These are phyloP conservation scores for Eulemur rufifrons DNA, from an alignment of 2,113 vertebrate species.

Conservation along the genomic window DNA sequence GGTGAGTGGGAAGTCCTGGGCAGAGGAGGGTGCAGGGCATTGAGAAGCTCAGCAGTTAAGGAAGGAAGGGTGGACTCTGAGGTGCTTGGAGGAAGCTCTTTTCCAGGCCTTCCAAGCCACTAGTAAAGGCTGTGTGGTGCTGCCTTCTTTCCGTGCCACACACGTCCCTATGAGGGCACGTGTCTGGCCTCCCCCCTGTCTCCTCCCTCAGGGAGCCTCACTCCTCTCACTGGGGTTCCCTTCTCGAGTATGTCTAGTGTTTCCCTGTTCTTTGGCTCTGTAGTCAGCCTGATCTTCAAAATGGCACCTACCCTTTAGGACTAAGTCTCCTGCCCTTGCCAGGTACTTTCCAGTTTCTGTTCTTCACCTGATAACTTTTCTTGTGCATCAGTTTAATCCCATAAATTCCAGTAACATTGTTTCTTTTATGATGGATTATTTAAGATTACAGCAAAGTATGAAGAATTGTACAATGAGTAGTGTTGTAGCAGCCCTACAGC, in stretches of 20 bases:
- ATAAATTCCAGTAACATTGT: not conserved
- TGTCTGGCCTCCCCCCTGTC: not conserved
- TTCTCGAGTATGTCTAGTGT: not conserved
- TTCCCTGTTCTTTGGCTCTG: not conserved
- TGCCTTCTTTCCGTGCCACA: not conserved
- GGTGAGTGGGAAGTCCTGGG: constrained; percentile 28
- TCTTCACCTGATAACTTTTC: not conserved
- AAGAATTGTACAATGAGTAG: not conserved
- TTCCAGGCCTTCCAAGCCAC: not conserved
- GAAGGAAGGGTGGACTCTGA: not conserved
- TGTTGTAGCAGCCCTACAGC: not conserved
- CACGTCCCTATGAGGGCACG: not conserved
- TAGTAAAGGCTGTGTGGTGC: not conserved
- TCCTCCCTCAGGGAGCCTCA: not conserved
- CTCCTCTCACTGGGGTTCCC: not conserved
- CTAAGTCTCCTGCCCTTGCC: not conserved
- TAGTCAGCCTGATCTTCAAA: not conserved
- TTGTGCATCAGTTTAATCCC: not conserved
- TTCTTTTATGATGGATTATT: not conserved
- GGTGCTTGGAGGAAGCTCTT: not conserved
- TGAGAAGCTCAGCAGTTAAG: not conserved
- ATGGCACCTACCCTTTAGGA: not conserved
- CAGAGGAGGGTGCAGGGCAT: not conserved
- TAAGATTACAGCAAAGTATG: not conserved
- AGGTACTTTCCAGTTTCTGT: not conserved